Evolutionary conservation across 2,888 invertebrate genomes (phyloP).

Genomic region (Thymelicus lineola): DNA sequence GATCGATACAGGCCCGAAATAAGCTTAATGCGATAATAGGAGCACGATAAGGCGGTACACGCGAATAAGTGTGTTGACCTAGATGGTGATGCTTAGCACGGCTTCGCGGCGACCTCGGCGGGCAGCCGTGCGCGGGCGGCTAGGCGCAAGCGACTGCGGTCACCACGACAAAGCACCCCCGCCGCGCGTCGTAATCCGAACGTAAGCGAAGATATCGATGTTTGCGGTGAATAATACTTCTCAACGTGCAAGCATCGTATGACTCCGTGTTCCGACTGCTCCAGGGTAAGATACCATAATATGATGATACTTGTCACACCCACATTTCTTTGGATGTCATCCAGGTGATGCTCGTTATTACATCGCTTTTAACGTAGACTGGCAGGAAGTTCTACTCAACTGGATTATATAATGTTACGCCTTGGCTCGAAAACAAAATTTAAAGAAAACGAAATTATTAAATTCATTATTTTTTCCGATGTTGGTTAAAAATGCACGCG

Average conservation of each 20-base stretch:
- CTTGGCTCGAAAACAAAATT: slow-evolving; percentile 16
- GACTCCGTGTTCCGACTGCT: slow-evolving; percentile 51
- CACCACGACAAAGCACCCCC: slow-evolving; percentile 69
- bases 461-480: too few species aligned
- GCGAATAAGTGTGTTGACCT: slow-evolving; percentile 82
- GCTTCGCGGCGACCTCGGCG: slow-evolving; percentile 74
- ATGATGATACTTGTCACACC: slow-evolving; percentile 56
- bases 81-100: slow-evolving; percentile 70
- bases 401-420: slow-evolving; percentile 7
- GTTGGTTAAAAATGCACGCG: too few species aligned
- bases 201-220: slow-evolving; percentile 76
- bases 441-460: neutral
- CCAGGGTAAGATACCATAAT: slow-evolving; percentile 41
- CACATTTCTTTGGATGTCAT: slow-evolving; percentile 72
- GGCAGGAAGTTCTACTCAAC: slow-evolving; percentile 1
- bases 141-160: slow-evolving; percentile 77
- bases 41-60: slow-evolving; percentile 80
- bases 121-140: slow-evolving; percentile 77
- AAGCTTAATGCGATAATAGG: slow-evolving; percentile 82
- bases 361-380: slow-evolving; percentile 2
- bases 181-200: slow-evolving; percentile 75
- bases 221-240: slow-evolving; percentile 77
- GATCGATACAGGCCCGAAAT: slow-evolving; percentile 79
- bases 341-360: slow-evolving; percentile 66
- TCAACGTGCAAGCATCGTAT: slow-evolving; percentile 63